A percentile compares a stretch with the other conserved stretches of the same genome.
phyloP scores from a whole-genome alignment of 1,140 invertebrate species.

The Aphis gossypii region DNA sequence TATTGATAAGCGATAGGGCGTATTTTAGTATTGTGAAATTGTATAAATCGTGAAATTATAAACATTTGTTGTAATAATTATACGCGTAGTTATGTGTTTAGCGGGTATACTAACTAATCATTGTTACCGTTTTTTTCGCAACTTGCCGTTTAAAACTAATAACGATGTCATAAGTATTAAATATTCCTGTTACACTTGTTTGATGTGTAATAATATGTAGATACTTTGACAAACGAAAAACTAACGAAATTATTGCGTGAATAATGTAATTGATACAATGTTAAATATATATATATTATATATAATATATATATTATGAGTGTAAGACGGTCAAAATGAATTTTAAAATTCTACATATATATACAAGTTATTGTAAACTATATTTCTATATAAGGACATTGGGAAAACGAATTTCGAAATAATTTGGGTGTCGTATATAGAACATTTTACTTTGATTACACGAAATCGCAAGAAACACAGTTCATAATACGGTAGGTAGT shows the following conservation, averaged over 20 bases:
- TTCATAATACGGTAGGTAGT: neutral
- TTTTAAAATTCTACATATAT: neutral
- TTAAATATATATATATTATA: too few relatives aligned
- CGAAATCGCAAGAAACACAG: neutral
- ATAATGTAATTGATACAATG: neutral
- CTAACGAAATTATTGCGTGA: neutral
- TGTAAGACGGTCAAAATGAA: neutral
- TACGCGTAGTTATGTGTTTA: too few relatives aligned
- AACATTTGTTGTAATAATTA: neutral
- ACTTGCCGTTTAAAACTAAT: neutral
- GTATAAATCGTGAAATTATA: neutral
- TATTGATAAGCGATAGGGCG: too few relatives aligned
- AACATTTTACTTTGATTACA: neutral
- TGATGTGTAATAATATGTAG: too few relatives aligned
- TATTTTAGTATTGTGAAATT: too few relatives aligned
- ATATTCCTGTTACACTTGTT: too few relatives aligned
- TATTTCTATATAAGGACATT: too few relatives aligned
- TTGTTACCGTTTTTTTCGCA: neutral
- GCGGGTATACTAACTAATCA: too few relatives aligned
- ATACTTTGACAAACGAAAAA: neutral
- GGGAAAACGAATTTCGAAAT: neutral
- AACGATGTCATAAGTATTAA: neutral
- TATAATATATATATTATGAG: neutral
- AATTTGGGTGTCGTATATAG: neutral
- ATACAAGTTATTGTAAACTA: too few relatives aligned